Percentiles rank a stretch among this genome's conserved stretches.
Evolutionary conservation across 2,797 vertebrate species (phyloP).

Genomic region (Pterois miles): DNA sequence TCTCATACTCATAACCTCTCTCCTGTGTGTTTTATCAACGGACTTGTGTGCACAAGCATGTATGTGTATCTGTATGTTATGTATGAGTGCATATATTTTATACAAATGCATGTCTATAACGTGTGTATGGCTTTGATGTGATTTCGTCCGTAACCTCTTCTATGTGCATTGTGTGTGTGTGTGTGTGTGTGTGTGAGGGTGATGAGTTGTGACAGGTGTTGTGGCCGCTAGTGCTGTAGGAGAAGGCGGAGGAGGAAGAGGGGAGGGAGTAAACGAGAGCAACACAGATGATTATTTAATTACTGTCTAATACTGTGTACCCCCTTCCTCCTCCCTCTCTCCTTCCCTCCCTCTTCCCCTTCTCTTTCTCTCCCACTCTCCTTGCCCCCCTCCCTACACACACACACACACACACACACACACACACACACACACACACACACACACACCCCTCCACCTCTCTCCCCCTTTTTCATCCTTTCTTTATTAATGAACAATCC

Average conservation of each 20-base stretch:
- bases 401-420: background rate
- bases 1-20: background rate
- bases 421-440: conserved; percentile 31
- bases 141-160: conserved; percentile 41
- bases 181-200: conserved; percentile 80
- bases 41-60: conserved; percentile 64
- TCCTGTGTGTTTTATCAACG: conserved; percentile 76
- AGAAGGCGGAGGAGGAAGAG: conserved; percentile 83
- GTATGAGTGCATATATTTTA: conserved; percentile 39
- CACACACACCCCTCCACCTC: conserved; percentile 28
- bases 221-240: conserved; percentile 85
- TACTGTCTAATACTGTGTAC: conserved; percentile 87
- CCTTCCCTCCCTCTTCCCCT: conserved; percentile 51
- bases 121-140: conserved; percentile 50
- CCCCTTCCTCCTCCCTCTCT: conserved; percentile 28
- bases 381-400: background rate
- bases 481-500: conserved; percentile 85
- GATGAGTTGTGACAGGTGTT: conserved; percentile 94
- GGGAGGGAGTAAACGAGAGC: conserved; percentile 89
- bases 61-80: conserved; percentile 19
- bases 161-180: conserved; percentile 21
- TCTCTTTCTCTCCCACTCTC: conserved; percentile 40
- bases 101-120: conserved; percentile 30
- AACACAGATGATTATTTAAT: conserved; percentile 95
- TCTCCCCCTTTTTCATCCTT: conserved; percentile 78